phyloP scores from a whole-genome alignment of 2,888 invertebrate genomes.

The Fabriciana adippe region DNA sequence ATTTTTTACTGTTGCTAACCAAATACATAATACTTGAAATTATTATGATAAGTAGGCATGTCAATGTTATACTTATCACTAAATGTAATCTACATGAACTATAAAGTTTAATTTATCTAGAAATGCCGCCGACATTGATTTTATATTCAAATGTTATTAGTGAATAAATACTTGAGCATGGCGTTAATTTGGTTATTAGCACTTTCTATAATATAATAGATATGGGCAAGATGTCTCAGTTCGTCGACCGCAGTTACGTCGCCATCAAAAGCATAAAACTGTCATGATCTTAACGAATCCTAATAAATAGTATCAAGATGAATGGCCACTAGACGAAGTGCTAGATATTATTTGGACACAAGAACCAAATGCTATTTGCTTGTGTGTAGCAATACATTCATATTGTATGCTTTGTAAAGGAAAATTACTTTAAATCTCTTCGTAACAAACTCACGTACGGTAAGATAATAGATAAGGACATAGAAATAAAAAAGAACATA shows the following conservation, averaged over 20 bases:
- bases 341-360: conserved; percentile 30
- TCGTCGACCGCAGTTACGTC: conserved; percentile 37
- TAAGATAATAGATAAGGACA: conserved; percentile 4
- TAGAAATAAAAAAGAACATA: not conserved
- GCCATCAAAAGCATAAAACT: conserved; percentile 33
- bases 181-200: conserved; percentile 12
- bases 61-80: not conserved
- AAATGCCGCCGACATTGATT: conserved; percentile 5
- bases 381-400: not conserved
- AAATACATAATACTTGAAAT: too few relatives aligned
- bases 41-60: not conserved
- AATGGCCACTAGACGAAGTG: conserved; percentile 27
- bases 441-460: conserved; percentile 2
- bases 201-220: conserved; percentile 16
- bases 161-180: conserved; percentile 3
- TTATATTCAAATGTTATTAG: conserved; percentile 3
- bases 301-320: conserved; percentile 40
- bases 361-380: not conserved
- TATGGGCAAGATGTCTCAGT: conserved; percentile 19
- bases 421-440: not conserved
- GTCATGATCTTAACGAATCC: conserved; percentile 38
- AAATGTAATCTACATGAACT: not conserved
- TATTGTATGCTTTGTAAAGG: not conserved
- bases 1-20: too few relatives aligned
- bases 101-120: not conserved